Percentiles rank a stretch among this genome's conserved stretches.
phyloP scores from a whole-genome alignment of 2,888 invertebrate species.

The Parnassius mnemosyne region DNA sequence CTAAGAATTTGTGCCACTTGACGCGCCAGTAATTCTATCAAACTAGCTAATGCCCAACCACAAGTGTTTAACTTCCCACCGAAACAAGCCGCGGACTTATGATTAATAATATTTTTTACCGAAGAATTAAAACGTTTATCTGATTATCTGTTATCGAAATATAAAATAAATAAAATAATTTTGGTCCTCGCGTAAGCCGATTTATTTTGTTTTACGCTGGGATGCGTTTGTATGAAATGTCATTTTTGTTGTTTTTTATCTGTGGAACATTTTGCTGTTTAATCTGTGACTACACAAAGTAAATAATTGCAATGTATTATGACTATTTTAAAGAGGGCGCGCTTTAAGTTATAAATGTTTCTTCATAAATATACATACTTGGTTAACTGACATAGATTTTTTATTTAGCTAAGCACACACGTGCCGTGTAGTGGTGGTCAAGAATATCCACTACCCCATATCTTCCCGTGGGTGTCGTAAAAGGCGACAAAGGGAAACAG shows the following conservation, averaged over 20 bases:
- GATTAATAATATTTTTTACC: conserved; percentile 50
- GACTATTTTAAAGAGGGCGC: too few relatives aligned
- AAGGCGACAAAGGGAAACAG: too few relatives aligned
- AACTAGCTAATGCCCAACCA: conserved; percentile 29
- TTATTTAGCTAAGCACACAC: too few relatives aligned
- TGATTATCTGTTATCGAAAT: conserved; percentile 70
- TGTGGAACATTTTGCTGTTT: conserved; percentile 9
- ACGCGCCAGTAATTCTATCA: conserved; percentile 31
- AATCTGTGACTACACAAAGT: background rate
- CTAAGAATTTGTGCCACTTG: conserved; percentile 28
- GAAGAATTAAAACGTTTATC: conserved; percentile 72
- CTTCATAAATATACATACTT: too few relatives aligned
- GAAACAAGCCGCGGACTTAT: conserved; percentile 30
- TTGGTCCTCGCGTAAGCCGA: conserved; percentile 61
- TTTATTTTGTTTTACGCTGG: conserved; percentile 67
- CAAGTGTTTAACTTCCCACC: conserved; percentile 68
- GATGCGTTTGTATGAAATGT: conserved; percentile 44
- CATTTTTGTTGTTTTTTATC: conserved; percentile 35
- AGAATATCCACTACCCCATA: too few relatives aligned
- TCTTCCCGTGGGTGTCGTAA: too few relatives aligned
- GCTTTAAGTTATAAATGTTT: too few relatives aligned
- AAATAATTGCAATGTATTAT: too few relatives aligned
- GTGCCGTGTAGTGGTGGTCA: too few relatives aligned
- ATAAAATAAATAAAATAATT: conserved; percentile 54
- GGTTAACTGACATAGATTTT: too few relatives aligned